Evolutionary conservation across 2,113 vertebrate species (phyloP).

Genomic region (Chlorocebus sabaeus): DNA sequence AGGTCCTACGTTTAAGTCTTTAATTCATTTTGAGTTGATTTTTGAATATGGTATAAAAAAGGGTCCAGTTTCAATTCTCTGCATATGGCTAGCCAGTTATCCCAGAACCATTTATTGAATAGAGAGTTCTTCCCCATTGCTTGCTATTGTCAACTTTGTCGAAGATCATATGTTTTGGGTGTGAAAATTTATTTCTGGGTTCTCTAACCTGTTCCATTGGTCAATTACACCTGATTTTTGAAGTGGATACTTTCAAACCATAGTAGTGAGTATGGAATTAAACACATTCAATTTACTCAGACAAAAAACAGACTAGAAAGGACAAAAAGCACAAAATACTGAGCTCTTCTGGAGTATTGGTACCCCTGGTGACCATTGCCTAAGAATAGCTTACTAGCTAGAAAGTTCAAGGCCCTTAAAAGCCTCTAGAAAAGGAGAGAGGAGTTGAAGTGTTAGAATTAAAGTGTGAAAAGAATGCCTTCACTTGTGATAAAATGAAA

Average conservation of each 20-base stretch:
- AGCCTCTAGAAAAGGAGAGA: not conserved
- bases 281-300: not conserved
- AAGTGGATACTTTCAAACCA: not conserved
- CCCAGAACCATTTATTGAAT: too few relatives aligned
- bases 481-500: not conserved
- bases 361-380: rapidly evolving
- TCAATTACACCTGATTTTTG: not conserved
- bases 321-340: not conserved
- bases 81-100: too few relatives aligned
- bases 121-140: too few relatives aligned
- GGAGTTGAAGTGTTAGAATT: not conserved
- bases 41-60: too few relatives aligned
- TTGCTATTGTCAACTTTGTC: too few relatives aligned
- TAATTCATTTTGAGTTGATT: too few relatives aligned
- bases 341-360: too few relatives aligned
- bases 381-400: not conserved
- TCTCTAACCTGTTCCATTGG: too few relatives aligned
- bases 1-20: too few relatives aligned
- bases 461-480: not conserved
- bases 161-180: too few relatives aligned
- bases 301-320: not conserved
- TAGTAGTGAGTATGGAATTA: not conserved
- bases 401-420: not conserved
- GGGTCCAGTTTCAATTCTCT: too few relatives aligned
- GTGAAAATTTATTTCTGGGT: too few relatives aligned